Evolutionary conservation across 2,888 invertebrate species (phyloP).

Genomic region (Cheilosia vernalis): DNA sequence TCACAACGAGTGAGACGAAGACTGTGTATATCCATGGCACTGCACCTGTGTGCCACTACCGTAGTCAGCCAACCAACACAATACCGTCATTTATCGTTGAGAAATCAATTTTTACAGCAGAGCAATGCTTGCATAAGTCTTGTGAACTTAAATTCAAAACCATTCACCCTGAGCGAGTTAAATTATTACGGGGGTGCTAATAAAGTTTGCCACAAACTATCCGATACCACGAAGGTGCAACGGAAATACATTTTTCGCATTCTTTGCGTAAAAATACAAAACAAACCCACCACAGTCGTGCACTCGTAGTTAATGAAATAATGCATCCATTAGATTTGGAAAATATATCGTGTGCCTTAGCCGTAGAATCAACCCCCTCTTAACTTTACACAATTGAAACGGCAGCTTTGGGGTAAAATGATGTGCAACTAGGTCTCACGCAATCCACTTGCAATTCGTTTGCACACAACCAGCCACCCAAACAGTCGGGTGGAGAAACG

Average conservation of each 20-base stretch:
- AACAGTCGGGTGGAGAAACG: not conserved
- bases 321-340: conserved; percentile 65
- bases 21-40: not conserved
- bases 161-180: conserved; percentile 27
- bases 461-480: conserved; percentile 36
- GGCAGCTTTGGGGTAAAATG: conserved; percentile 46
- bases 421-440: conserved; percentile 69
- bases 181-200: conserved; percentile 62
- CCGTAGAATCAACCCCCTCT: conserved; percentile 8
- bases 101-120: conserved; percentile 44
- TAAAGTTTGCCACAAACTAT: conserved; percentile 51
- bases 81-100: not conserved
- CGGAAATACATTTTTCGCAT: conserved; percentile 49
- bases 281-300: not conserved
- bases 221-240: conserved; percentile 31
- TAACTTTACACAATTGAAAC: conserved; percentile 16
- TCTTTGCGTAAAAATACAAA: conserved; percentile 38
- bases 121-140: conserved; percentile 63
- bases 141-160: conserved; percentile 68
- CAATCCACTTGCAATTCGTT: conserved; percentile 56
- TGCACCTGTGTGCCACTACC: not conserved
- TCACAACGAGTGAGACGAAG: not conserved
- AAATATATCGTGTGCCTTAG: conserved; percentile 45
- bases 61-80: conserved; percentile 2
- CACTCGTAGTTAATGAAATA: conserved; percentile 52